A percentile compares a stretch with the other conserved stretches of the same genome.
Evolutionary conservation across 1,140 invertebrate species (phyloP).

Genomic region (Drosophila teissieri): DNA sequence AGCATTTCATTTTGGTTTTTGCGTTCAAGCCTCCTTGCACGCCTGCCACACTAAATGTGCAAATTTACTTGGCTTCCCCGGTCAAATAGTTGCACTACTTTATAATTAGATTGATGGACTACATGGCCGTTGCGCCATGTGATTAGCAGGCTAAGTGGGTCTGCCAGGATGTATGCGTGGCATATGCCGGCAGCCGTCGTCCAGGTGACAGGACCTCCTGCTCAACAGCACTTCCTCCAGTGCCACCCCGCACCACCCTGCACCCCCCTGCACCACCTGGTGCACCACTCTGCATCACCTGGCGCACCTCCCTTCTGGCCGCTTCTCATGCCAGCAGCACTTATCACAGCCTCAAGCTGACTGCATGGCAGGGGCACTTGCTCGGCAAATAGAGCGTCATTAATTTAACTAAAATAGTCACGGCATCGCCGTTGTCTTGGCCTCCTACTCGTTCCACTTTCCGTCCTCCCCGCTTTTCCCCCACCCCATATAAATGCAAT

Average conservation of each 20-base stretch:
- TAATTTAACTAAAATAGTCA: constrained; percentile 82
- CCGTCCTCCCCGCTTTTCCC: not conserved
- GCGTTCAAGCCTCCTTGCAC: not conserved
- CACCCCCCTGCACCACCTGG: not conserved
- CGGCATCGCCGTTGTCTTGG: constrained; percentile 40
- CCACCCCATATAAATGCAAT: constrained; percentile 61
- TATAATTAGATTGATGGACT: constrained; percentile 49
- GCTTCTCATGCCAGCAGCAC: constrained; percentile 66
- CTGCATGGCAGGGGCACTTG: constrained; percentile 43
- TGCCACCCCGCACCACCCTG: no score
- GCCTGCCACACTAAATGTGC: constrained; percentile 3
- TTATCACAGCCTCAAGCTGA: constrained; percentile 61
- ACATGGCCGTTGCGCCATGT: constrained; percentile 18
- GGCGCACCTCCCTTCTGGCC: constrained; percentile 17
- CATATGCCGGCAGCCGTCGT: constrained; percentile 19
- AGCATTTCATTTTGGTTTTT: constrained; percentile 32
- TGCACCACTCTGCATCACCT: constrained; percentile 1
- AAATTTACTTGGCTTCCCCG: constrained; percentile 8
- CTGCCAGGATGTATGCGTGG: constrained; percentile 15
- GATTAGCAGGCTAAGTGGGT: constrained; percentile 42
- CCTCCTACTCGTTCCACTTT: constrained; percentile 15
- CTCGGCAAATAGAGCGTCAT: constrained; percentile 78
- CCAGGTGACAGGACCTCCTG: constrained; percentile 19
- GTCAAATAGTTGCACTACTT: constrained; percentile 41
- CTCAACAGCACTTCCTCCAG: no score